Evolutionary conservation across 2,113 vertebrate genomes (phyloP).

Genomic region (Dipodomys stephensi): DNA sequence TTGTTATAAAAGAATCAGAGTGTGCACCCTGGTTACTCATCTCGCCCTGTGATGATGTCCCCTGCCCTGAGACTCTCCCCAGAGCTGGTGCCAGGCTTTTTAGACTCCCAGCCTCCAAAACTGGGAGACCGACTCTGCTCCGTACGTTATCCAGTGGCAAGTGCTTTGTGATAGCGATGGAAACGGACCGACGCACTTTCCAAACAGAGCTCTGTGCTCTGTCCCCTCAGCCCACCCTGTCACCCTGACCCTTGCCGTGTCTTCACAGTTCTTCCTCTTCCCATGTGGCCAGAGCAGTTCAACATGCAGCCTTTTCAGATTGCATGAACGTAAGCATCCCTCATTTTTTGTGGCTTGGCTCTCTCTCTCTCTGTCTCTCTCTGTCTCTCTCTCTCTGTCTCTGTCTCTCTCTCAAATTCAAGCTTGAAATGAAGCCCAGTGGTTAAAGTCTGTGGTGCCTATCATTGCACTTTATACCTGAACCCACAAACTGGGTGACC

Average conservation of each 20-base stretch:
- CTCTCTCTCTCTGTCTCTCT: neutral
- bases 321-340: too few relatives aligned
- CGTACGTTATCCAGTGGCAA: too few relatives aligned
- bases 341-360: neutral
- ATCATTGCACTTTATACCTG: neutral
- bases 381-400: too few relatives aligned
- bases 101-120: neutral
- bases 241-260: neutral
- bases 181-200: neutral
- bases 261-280: neutral
- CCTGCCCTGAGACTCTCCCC: neutral
- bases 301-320: neutral
- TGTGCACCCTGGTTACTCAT: too few relatives aligned
- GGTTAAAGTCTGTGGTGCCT: neutral
- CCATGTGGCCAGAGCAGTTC: neutral
- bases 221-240: fast-evolving
- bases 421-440: neutral
- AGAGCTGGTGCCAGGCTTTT: neutral
- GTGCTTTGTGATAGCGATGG: neutral
- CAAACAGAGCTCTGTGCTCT: neutral
- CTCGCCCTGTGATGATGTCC: too few relatives aligned
- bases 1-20: neutral
- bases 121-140: neutral
- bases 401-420: neutral
- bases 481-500: neutral